Base-by-base conservation (phyloP, 2,888 invertebrate species). In the Artemia sinica region DNA sequence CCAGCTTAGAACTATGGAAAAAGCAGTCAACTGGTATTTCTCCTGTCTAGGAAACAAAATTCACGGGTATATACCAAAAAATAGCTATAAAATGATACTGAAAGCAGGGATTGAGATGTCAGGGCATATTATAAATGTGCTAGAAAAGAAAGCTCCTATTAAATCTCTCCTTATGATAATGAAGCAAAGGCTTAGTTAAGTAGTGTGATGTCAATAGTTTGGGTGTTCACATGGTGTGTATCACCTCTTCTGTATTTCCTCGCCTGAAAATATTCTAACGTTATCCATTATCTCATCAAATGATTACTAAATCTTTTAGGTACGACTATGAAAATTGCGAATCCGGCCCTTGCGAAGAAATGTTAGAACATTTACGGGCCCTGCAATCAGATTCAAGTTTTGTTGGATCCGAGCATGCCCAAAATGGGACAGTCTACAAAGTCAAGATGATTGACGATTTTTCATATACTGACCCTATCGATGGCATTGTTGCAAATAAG, bases 321-420 rank as follows among this genome's bases (percentile, higher is more conserved):
- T 96, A 97, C 77, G 98, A 98, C 80, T 99, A 97, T 80, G 98
- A 99, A 78, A 91, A 95, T 76, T 93, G 94, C 75, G 89, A 91
- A 63, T 83, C 88, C 66, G 89, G 85, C 8, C 86, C 87, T 1
- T 92, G 94, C 73, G 88, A 89, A 76, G 82, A 89, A 76, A 89
- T 99, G 91, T 93, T 99, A 87, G 79, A 80, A 3, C 82, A 84
- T 68, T 80, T 97, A 72, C 90, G 92, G 77, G 79, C 81, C 68
- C 80, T 81, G 72, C 84, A 94, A 63, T 82, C 83, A 0, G 81
- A 82, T 48, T 76, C 84, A 0, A 82, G 74, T 28, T 77, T 79
- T 70, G 72, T 77, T 41, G 80, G 79, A 11, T 75, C 76, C 69
- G 71, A 73, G 12, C 76, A 77, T 71, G 73, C 73, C 0, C 67